Evolutionary conservation across 2,113 vertebrate genomes (phyloP).

Genomic region (Passer domesticus): DNA sequence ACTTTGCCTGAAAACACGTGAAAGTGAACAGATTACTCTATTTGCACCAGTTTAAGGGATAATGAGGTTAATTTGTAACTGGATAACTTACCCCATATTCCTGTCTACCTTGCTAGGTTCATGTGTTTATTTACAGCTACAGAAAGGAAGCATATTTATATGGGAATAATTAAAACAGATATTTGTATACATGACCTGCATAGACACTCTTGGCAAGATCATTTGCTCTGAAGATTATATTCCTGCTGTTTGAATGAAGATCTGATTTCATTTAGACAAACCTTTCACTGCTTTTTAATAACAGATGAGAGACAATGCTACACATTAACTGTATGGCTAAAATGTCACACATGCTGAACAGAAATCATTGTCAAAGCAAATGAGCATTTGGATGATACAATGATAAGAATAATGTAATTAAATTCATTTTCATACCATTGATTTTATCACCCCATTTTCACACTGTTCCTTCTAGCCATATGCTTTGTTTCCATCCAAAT

Average conservation of each 20-base stretch:
- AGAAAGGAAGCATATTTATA: neutral
- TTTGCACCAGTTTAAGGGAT: neutral
- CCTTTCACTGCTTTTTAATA: conserved; percentile 8
- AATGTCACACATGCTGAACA: neutral
- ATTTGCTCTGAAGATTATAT: neutral
- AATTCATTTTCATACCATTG: conserved; percentile 30
- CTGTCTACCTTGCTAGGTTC: neutral
- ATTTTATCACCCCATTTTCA: conserved; percentile 47
- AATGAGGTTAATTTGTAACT: conserved; percentile 12
- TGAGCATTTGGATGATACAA: conserved; percentile 34
- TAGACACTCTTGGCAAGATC: neutral
- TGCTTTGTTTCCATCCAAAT: conserved; percentile 55
- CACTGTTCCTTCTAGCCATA: conserved; percentile 21
- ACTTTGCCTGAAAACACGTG: neutral
- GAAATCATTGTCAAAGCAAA: conserved; percentile 45
- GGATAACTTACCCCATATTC: neutral
- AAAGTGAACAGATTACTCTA: neutral
- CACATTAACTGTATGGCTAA: neutral
- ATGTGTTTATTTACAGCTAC: neutral
- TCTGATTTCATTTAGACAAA: conserved; percentile 37
- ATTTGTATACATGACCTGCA: neutral
- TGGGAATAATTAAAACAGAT: neutral
- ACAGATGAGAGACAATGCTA: neutral
- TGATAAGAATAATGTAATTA: conserved; percentile 53
- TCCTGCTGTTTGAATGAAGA: neutral